These are phyloP conservation scores for Myxocyprinus asiaticus DNA, from an alignment of 2,113 vertebrate species.

Conservation along the genomic window DNA sequence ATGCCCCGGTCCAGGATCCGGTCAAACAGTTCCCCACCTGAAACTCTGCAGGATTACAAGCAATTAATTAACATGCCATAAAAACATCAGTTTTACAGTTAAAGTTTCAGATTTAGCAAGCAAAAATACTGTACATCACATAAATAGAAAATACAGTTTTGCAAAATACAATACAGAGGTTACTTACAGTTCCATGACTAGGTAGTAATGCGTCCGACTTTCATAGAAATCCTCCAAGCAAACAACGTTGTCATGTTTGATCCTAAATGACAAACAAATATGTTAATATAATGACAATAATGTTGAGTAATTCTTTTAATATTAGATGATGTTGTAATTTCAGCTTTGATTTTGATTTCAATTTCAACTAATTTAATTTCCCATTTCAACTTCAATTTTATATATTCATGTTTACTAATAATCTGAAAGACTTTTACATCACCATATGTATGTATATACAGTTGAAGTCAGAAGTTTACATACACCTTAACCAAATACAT, in stretches of 20 bases:
- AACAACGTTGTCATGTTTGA: conserved; percentile 95
- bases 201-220: conserved; percentile 90
- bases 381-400: too few species aligned
- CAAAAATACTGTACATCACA: too few species aligned
- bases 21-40: conserved; percentile 95
- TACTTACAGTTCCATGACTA: conserved; percentile 97
- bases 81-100: background rate
- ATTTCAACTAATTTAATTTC: background rate
- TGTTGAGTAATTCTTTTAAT: background rate
- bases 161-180: background rate
- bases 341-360: background rate
- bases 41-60: conserved; percentile 75
- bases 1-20: conserved; percentile 92
- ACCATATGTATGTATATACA: too few species aligned
- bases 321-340: too few species aligned
- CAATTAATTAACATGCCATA: background rate
- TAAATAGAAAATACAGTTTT: too few species aligned
- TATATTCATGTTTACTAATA: too few species aligned
- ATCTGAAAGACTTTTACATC: too few species aligned
- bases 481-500: too few species aligned
- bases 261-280: conserved; percentile 69
- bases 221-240: conserved; percentile 95
- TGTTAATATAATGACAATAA: background rate
- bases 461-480: too few species aligned
- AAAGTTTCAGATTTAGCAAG: background rate